phyloP scores from a whole-genome alignment of 2,113 vertebrate genomes.

The Dromiciops gliroides region DNA sequence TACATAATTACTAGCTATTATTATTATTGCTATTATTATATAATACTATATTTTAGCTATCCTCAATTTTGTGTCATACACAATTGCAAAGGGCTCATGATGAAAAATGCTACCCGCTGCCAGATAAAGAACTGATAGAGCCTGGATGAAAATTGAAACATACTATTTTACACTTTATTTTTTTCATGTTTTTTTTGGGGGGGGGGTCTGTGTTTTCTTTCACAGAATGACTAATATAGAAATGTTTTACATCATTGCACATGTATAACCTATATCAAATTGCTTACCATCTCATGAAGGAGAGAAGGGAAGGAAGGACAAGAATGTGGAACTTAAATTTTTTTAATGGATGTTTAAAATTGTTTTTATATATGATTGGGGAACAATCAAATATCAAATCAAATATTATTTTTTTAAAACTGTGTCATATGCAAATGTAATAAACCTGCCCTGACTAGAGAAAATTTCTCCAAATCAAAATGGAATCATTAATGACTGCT shows the following conservation, averaged over 20 bases:
- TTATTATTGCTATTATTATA: not conserved
- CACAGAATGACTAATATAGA: too few species aligned
- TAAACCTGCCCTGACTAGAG: not conserved
- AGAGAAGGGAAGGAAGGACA: not conserved
- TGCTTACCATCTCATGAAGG: not conserved
- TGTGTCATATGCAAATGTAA: not conserved
- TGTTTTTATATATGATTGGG: not conserved
- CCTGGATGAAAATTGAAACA: too few species aligned
- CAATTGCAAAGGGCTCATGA: too few species aligned
- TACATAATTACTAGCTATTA: not conserved
- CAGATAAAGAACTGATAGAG: too few species aligned
- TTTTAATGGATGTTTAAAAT: not conserved
- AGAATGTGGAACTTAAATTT: not conserved
- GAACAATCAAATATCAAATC: not conserved
- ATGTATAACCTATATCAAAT: not conserved
- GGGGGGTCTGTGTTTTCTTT: too few species aligned
- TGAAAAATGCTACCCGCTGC: too few species aligned
- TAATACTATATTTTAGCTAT: not conserved
- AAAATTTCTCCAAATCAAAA: not conserved
- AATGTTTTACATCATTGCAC: too few species aligned
- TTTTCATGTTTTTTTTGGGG: too few species aligned
- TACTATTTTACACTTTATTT: too few species aligned
- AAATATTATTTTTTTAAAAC: not conserved
- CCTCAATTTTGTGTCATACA: not conserved
- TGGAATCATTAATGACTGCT: not conserved